phyloP scores from a whole-genome alignment of 2,797 vertebrate species.

The Anabacerthia variegaticeps region DNA sequence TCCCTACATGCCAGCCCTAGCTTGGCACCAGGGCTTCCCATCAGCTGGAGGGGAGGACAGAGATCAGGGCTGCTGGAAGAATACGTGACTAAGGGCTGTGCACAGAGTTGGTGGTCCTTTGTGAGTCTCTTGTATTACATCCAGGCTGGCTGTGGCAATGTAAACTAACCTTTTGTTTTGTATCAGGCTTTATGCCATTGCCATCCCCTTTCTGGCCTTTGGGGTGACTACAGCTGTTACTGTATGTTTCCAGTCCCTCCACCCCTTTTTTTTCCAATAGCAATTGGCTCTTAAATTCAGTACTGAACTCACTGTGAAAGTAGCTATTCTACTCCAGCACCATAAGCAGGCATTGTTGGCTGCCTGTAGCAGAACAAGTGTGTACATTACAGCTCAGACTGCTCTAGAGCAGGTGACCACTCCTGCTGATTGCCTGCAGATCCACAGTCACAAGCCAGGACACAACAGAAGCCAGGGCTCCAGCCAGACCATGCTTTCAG shows the following conservation, averaged over 20 bases:
- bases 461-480: neutral
- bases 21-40: neutral
- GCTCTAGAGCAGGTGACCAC: neutral
- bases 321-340: neutral
- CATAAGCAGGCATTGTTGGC: fast-evolving
- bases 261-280: fast-evolving
- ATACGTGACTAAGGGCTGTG: fast-evolving
- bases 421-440: neutral
- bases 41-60: neutral
- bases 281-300: neutral
- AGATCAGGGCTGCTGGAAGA: neutral
- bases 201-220: neutral
- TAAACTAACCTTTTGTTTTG: neutral
- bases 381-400: neutral
- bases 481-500: neutral
- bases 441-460: neutral
- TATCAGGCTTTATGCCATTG: neutral
- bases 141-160: neutral
- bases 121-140: fast-evolving
- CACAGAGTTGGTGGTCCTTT: neutral
- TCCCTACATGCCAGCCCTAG: neutral
- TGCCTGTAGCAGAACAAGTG: neutral
- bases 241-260: neutral
- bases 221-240: neutral
- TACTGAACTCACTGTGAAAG: neutral